Evolutionary conservation across 1,140 invertebrate genomes (phyloP).

Genomic region (Meloidogyne chitwoodi): DNA sequence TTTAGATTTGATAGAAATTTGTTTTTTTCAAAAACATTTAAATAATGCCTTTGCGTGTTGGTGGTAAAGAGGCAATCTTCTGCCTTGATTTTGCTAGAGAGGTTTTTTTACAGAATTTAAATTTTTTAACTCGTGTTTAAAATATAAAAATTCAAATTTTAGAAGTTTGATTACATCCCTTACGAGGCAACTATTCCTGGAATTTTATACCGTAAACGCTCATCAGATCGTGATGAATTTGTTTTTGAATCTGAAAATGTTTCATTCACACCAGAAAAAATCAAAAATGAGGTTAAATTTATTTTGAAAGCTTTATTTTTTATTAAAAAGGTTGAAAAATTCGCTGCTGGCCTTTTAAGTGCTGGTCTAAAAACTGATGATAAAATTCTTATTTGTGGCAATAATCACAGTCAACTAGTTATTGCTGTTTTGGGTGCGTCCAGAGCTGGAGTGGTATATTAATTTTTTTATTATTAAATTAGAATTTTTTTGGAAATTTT

Average conservation of each 20-base stretch:
- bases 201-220: conserved; percentile 35
- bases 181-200: conserved; percentile 46
- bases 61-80: conserved; percentile 17
- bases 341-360: conserved; percentile 52
- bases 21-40: too few relatives aligned
- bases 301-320: conserved; percentile 2
- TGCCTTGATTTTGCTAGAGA: conserved; percentile 23
- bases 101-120: background rate
- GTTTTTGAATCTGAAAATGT: conserved; percentile 55
- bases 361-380: conserved; percentile 44
- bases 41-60: conserved; percentile 25
- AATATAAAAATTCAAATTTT: too few relatives aligned
- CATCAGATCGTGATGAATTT: conserved; percentile 45
- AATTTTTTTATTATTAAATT: background rate
- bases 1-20: too few relatives aligned
- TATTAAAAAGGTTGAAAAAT: conserved; percentile 45
- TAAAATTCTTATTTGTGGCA: conserved; percentile 48
- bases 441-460: conserved; percentile 42
- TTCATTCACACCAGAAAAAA: conserved; percentile 39
- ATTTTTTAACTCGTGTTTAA: too few relatives aligned
- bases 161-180: conserved; percentile 39
- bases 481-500: too few relatives aligned
- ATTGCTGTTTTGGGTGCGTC: conserved; percentile 47
- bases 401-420: conserved; percentile 48
- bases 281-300: conserved; percentile 40